Evolutionary conservation across 2,113 vertebrate genomes (phyloP).

Genomic region (Camelus bactrianus): DNA sequence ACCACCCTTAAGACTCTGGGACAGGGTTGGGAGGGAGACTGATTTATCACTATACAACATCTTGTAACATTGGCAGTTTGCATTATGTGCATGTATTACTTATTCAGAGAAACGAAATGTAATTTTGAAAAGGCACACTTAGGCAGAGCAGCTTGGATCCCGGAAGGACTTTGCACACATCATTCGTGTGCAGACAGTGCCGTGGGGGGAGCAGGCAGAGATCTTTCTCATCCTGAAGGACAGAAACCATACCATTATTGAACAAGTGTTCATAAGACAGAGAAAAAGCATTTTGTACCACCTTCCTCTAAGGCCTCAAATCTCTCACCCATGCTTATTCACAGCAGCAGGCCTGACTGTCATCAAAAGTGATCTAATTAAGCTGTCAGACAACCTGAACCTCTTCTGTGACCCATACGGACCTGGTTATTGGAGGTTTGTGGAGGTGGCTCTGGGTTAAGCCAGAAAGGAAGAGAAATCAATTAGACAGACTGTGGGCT

Average conservation of each 20-base stretch:
- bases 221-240: not conserved
- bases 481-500: slow-evolving; percentile 62
- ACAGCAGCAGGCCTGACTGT: slow-evolving; percentile 73
- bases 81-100: slow-evolving; percentile 11
- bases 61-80: slow-evolving; percentile 43
- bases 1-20: not conserved
- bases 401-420: slow-evolving; percentile 75
- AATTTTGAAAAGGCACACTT: slow-evolving; percentile 32
- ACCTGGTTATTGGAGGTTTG: slow-evolving; percentile 82
- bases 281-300: slow-evolving; percentile 71
- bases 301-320: slow-evolving; percentile 53
- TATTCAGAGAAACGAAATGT: slow-evolving; percentile 43
- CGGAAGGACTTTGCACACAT: not conserved
- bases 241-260: not conserved
- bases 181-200: not conserved
- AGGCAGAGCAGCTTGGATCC: not conserved
- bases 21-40: not conserved
- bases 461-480: slow-evolving; percentile 77
- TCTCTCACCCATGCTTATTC: slow-evolving; percentile 65
- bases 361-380: slow-evolving; percentile 86
- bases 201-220: not conserved
- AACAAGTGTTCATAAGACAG: slow-evolving; percentile 50
- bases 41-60: slow-evolving; percentile 27
- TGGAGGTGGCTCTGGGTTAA: slow-evolving; percentile 78
- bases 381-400: slow-evolving; percentile 82